Evolutionary conservation across 2,797 vertebrate species (phyloP).

Genomic region (Gastrophryne carolinensis): DNA sequence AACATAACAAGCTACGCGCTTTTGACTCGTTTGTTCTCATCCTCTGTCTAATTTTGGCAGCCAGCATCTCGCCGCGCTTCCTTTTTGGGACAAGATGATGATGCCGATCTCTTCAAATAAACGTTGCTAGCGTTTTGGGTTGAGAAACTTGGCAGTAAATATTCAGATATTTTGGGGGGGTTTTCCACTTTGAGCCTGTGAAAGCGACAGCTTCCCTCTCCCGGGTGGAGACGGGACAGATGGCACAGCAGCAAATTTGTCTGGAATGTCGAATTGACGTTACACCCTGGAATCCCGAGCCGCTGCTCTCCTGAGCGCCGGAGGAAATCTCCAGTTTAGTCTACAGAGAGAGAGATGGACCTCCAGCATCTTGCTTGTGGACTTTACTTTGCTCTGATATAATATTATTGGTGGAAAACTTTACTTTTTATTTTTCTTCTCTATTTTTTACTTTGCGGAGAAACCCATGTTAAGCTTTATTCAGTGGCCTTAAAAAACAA

Average conservation of each 20-base stretch:
- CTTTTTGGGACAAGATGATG: conserved; percentile 26
- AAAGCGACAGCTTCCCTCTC: background rate
- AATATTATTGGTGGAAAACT: background rate
- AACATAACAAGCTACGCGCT: background rate
- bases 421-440: background rate
- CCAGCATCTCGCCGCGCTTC: background rate
- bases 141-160: background rate
- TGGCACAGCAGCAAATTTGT: background rate
- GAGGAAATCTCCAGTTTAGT: conserved; percentile 28
- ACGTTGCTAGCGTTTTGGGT: background rate
- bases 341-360: background rate
- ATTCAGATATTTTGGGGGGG: background rate
- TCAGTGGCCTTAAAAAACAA: no score
- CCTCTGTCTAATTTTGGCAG: background rate
- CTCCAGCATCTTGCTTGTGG: background rate
- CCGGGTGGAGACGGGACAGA: conserved; percentile 13
- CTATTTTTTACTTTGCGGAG: no score
- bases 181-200: background rate
- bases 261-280: conserved; percentile 21
- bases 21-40: background rate
- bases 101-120: conserved; percentile 12
- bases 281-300: conserved; percentile 35
- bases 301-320: conserved; percentile 1
- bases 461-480: no score
- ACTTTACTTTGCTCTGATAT: background rate